Evolutionary conservation across 2,888 invertebrate genomes (phyloP).

Genomic region (Phortica okadai): DNA sequence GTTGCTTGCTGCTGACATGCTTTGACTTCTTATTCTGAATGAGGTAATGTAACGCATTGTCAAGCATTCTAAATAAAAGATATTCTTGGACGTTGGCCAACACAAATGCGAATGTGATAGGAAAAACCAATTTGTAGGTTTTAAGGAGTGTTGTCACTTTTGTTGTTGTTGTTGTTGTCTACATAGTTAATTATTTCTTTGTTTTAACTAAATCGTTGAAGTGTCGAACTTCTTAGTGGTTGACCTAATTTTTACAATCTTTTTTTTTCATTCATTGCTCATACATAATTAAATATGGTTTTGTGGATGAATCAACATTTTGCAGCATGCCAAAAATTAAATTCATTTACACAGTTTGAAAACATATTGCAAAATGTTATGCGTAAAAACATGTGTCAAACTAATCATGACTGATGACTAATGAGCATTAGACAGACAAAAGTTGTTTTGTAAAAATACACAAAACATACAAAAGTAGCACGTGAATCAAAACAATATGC

Average conservation of each 20-base stretch:
- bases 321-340: neutral
- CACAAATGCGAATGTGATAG: neutral
- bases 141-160: constrained; percentile 6
- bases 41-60: constrained; percentile 12
- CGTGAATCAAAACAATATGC: constrained; percentile 15
- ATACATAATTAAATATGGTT: neutral
- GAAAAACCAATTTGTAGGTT: constrained; percentile 1
- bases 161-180: neutral
- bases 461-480: neutral
- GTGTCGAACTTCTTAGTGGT: neutral
- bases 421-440: constrained; percentile 16
- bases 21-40: constrained; percentile 15
- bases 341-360: constrained; percentile 35
- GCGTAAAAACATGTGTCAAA: constrained; percentile 10
- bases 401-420: constrained; percentile 16
- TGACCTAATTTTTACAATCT: neutral
- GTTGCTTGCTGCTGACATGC: constrained; percentile 27
- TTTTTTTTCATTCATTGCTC: neutral
- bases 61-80: constrained; percentile 18
- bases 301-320: neutral
- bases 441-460: constrained; percentile 11
- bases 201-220: neutral
- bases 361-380: constrained; percentile 46
- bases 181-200: neutral
- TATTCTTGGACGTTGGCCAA: constrained; percentile 17